Evolutionary conservation across 2,888 invertebrate genomes (phyloP).

Genomic region (Synergus laeviventris): DNA sequence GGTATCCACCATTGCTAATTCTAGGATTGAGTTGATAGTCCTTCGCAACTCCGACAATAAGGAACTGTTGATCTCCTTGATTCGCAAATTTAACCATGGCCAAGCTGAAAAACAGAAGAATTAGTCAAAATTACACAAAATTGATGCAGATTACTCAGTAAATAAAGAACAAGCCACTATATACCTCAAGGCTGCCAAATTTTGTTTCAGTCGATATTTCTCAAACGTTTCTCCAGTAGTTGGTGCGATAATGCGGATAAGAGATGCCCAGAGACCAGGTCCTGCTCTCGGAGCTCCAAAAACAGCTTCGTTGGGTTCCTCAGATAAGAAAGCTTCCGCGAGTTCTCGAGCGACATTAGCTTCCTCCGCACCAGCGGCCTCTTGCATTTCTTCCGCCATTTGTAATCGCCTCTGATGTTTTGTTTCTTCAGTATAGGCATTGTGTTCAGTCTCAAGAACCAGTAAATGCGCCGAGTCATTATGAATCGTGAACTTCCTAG

Average conservation of each 20-base stretch:
- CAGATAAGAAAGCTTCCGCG: slow-evolving; percentile 97
- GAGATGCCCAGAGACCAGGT: slow-evolving; percentile 96
- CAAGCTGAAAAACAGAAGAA: slow-evolving; percentile 77
- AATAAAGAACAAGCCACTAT: slow-evolving; percentile 41
- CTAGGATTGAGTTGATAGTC: slow-evolving; percentile 94
- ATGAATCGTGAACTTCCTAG: slow-evolving; percentile 95
- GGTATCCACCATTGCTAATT: slow-evolving; percentile 87
- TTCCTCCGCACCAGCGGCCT: slow-evolving; percentile 97
- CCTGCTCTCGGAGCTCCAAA: slow-evolving; percentile 99
- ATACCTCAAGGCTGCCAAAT: slow-evolving; percentile 94
- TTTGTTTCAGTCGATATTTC: slow-evolving; percentile 91
- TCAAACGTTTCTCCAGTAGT: slow-evolving; percentile 87
- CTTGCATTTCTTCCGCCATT: slow-evolving; percentile 99
- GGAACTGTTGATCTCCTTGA: slow-evolving; percentile 80
- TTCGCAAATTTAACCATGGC: slow-evolving; percentile 88
- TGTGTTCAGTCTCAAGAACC: slow-evolving; percentile 97
- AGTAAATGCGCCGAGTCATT: slow-evolving; percentile 93
- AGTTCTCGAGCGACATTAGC: slow-evolving; percentile 97
- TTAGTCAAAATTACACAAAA: too few species aligned
- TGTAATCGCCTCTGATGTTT: slow-evolving; percentile 94
- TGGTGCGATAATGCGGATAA: slow-evolving; percentile 91
- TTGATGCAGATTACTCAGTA: background rate
- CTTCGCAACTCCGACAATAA: slow-evolving; percentile 91
- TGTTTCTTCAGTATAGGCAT: slow-evolving; percentile 97
- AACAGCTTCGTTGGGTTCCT: slow-evolving; percentile 93